These are phyloP conservation scores for Zaprionus camerounensis DNA, from an alignment of 1,140 invertebrate genomes.

Conservation along the genomic window DNA sequence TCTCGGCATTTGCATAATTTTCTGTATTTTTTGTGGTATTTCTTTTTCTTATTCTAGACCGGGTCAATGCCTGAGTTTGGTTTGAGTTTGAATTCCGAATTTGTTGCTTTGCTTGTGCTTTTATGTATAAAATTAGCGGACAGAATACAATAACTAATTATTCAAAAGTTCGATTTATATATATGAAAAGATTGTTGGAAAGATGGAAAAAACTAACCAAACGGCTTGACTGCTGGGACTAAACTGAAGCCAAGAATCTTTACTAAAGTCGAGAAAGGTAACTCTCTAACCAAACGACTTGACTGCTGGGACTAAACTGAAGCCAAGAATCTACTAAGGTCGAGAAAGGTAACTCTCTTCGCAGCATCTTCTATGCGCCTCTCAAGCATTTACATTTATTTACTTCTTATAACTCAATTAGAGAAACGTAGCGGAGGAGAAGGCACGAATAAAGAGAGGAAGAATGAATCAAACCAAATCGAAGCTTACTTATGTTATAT, in stretches of 20 bases:
- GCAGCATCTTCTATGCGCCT: background rate
- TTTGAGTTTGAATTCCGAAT: background rate
- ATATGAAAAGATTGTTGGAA: background rate
- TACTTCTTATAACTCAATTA: background rate
- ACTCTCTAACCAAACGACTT: no score
- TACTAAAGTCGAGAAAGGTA: slow-evolving; percentile 14
- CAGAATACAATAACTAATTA: slow-evolving; percentile 14
- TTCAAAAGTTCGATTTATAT: slow-evolving; percentile 10
- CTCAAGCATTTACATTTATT: background rate
- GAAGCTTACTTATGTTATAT: no score
- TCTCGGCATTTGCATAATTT: slow-evolving; percentile 65
- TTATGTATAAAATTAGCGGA: slow-evolving; percentile 21
- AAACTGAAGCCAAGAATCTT: slow-evolving; percentile 51
- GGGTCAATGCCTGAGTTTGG: slow-evolving; percentile 59
- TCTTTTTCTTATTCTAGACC: slow-evolving; percentile 4
- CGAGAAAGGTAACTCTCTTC: slow-evolving; percentile 18
- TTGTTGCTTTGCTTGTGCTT: background rate
- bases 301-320: slow-evolving; percentile 51
- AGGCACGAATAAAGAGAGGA: background rate
- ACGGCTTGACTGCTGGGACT: slow-evolving; percentile 28
- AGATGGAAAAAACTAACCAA: slow-evolving; percentile 34
- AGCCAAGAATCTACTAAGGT: slow-evolving; percentile 12
- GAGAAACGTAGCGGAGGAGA: background rate
- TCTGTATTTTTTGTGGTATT: slow-evolving; percentile 12
- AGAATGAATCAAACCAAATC: background rate